These are phyloP conservation scores for Pyrrhosoma nymphula DNA, from an alignment of 2,888 invertebrate species.

Conservation along the genomic window DNA sequence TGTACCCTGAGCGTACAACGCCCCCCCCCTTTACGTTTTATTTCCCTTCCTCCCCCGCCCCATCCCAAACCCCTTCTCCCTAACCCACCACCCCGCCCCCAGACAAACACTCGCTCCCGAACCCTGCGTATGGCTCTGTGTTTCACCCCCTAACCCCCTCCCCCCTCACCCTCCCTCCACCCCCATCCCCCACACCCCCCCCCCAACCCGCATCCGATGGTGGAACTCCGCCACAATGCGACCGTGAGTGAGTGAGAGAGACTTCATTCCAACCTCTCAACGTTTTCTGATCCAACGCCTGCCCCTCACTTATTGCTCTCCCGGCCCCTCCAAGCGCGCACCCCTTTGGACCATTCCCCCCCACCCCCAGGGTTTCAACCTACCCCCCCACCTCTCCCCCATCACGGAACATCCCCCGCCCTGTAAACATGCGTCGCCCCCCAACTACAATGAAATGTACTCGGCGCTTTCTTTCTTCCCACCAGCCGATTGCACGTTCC, in stretches of 20 bases:
- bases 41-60: background rate
- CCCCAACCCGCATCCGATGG: background rate
- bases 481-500: background rate
- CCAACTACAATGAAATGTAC: background rate
- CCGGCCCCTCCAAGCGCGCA: background rate
- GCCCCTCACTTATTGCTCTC: conserved; percentile 46
- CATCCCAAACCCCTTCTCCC: no score
- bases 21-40: background rate
- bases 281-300: conserved; percentile 59
- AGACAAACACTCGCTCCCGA: no score
- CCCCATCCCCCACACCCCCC: background rate
- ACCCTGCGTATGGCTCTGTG: no score
- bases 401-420: background rate
- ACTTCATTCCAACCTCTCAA: conserved; percentile 46
- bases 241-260: conserved; percentile 4
- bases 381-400: background rate
- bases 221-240: background rate
- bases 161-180: background rate
- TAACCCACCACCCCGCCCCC: no score
- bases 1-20: background rate
- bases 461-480: background rate
- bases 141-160: background rate
- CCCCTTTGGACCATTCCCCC: background rate
- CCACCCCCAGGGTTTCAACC: background rate
- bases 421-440: background rate